Base-by-base conservation (phyloP, 2,888 invertebrate species). In the Heteromurus nitidus region DNA sequence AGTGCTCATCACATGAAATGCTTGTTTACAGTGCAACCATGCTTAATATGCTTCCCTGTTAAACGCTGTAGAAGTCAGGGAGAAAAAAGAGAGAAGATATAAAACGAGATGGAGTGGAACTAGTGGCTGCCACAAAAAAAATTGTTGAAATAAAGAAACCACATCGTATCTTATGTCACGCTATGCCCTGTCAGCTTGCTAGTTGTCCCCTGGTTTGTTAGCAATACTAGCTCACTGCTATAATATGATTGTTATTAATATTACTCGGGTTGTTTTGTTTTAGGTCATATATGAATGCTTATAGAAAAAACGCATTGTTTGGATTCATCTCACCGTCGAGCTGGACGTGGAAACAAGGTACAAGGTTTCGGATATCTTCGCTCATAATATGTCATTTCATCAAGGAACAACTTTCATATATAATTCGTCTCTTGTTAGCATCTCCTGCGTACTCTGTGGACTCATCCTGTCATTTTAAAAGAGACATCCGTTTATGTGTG, bases 101-200 rank as follows among this genome's bases (percentile, higher is more conserved):
- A n/a, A 22, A 26, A 30, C 7, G 30, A 28, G 30, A 36, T 36
- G n/a, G n/a, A n/a, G n/a, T 11, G 1, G 20, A 42, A 42, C 13
- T 36, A 36, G 36, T 5, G 13, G 36, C 36, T 11, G 9, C n/a
- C 9, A 42, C 18, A 55, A 20, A 47, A 47, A 50, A 62, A 47
- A 47, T 73, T 73, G 73, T 73, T 73, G 73, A 73, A 73, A 73
- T 50, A 58, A 18, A 64, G 31, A 73, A 73, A 62, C 73, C 60
- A 64, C 64, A 62, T 28, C 62, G 73, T 73, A 73, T 73, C 64
- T 73, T 64, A 73, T 73, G 73, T 73, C 73, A 73, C 62, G 73
- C 73, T 50, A 64, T 44, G 64, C 64, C 73, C 18, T 64, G 73
- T 73, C 73, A 73, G 60, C 72, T 70, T 36, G 30, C 31, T 69